phyloP scores from a whole-genome alignment of 2,797 vertebrate genomes.

The Alosa sapidissima region DNA sequence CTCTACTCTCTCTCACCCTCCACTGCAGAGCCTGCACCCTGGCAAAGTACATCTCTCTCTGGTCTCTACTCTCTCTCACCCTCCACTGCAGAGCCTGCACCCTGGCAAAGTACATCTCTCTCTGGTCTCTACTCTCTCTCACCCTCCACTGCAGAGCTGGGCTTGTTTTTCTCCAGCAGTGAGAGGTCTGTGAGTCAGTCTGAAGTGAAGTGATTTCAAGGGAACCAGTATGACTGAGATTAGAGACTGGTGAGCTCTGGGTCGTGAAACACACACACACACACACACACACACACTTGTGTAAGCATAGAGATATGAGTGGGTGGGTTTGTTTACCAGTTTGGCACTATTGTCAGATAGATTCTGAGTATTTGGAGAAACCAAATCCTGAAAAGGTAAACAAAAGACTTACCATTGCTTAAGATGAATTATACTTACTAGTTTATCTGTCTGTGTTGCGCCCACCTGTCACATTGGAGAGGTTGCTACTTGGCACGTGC shows the following conservation, averaged over 20 bases:
- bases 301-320: neutral
- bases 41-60: neutral
- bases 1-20: too few relatives aligned
- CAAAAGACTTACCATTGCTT: neutral
- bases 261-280: neutral
- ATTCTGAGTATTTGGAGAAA: neutral
- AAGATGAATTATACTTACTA: neutral
- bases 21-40: neutral
- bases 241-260: neutral
- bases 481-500: conserved; percentile 7
- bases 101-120: neutral
- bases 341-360: neutral
- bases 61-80: neutral
- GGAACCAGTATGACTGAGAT: neutral
- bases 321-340: neutral
- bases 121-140: neutral
- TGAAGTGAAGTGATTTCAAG: neutral
- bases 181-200: neutral
- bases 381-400: neutral
- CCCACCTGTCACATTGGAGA: neutral
- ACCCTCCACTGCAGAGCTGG: neutral
- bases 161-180: neutral
- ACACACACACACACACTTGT: too few relatives aligned
- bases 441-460: neutral
- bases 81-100: neutral